phyloP scores from a whole-genome alignment of 2,888 invertebrate species.

The Volucella zonaria region DNA sequence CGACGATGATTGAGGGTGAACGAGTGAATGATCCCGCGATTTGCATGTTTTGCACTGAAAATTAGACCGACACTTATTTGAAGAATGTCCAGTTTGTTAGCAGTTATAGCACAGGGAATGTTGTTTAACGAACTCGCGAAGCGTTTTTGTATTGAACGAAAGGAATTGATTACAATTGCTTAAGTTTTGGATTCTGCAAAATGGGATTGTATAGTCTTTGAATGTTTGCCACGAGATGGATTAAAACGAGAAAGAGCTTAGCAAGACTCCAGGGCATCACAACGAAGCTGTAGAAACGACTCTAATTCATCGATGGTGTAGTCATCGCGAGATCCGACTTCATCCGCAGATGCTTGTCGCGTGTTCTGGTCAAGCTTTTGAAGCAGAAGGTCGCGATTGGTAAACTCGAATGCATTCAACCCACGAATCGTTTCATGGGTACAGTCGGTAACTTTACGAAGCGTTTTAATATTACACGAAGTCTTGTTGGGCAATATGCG shows the following conservation, averaged over 20 bases:
- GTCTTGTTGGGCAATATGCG: not conserved
- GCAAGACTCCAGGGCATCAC: not conserved
- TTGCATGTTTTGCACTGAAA: not conserved
- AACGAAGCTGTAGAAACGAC: not conserved
- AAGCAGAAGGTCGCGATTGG: not conserved
- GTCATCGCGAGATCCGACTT: not conserved
- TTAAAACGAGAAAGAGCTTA: not conserved
- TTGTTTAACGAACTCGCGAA: slow-evolving; percentile 30
- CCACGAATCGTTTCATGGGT: slow-evolving; percentile 13
- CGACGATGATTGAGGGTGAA: not conserved
- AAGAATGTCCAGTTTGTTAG: no score
- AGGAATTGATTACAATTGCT: not conserved
- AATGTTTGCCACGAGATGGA: slow-evolving; percentile 11
- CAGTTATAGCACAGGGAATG: slow-evolving; percentile 9
- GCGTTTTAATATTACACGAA: not conserved
- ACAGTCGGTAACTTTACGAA: slow-evolving; percentile 4
- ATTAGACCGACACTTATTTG: no score
- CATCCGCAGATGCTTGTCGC: not conserved
- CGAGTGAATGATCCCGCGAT: slow-evolving; percentile 11
- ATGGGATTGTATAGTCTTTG: no score
- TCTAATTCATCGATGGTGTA: not conserved
- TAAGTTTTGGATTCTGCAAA: no score
- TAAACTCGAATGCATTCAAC: slow-evolving; percentile 8
- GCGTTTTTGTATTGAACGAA: slow-evolving; percentile 14
- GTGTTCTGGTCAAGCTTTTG: not conserved